Percentiles rank a stretch among this genome's conserved stretches.
These are phyloP conservation scores for Tympanuchus pallidicinctus DNA, from an alignment of 2,113 vertebrate genomes.

Conservation along the genomic window DNA sequence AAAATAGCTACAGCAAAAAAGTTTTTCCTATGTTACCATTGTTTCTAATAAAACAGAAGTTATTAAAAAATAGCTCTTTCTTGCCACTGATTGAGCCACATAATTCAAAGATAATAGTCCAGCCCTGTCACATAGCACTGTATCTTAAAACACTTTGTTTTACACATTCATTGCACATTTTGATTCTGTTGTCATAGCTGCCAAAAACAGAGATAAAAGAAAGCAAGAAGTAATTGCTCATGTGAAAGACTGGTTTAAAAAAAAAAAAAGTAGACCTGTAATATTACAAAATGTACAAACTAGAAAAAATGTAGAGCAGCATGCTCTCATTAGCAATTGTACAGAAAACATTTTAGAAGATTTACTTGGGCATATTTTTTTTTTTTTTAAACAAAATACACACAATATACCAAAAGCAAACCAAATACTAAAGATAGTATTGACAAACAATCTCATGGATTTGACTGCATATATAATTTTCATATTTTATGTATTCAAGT, in stretches of 20 bases:
- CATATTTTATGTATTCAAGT: background rate
- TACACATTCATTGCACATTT: background rate
- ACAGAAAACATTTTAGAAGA: constrained; percentile 14
- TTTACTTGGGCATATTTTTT: constrained; percentile 30
- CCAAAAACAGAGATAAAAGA: background rate
- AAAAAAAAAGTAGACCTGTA: background rate
- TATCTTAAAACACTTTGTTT: background rate
- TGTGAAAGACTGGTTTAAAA: background rate
- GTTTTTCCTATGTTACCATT: background rate
- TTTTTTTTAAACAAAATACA: background rate
- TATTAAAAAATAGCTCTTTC: background rate
- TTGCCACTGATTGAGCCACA: background rate
- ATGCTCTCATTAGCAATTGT: background rate
- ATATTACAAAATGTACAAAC: background rate
- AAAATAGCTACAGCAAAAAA: background rate
- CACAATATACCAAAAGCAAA: constrained; percentile 41
- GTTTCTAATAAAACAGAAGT: background rate
- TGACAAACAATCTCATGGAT: background rate
- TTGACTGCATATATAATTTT: background rate
- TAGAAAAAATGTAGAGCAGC: background rate
- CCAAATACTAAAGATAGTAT: background rate
- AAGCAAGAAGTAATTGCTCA: background rate
- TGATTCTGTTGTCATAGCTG: constrained; percentile 9
- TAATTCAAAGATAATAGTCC: background rate
- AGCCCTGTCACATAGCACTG: background rate